Evolutionary conservation across 2,797 vertebrate genomes (phyloP).

Genomic region (Lithobates pipiens): DNA sequence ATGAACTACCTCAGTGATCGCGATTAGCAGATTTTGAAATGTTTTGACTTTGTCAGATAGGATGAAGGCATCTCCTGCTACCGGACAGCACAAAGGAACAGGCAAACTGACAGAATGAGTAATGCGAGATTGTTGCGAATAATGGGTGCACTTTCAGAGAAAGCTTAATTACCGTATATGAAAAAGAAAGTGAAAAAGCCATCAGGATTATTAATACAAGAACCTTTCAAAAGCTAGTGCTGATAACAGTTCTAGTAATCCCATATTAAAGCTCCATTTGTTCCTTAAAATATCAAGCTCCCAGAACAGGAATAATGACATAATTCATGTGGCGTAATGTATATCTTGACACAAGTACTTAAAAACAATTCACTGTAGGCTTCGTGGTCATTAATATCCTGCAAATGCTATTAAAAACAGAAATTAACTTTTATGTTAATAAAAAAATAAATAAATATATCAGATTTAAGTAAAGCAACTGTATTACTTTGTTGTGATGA

Average conservation of each 20-base stretch:
- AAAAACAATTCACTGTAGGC: slow-evolving; percentile 14
- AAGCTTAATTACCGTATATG: slow-evolving; percentile 67
- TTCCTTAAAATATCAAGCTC: slow-evolving; percentile 16
- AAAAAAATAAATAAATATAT: neutral
- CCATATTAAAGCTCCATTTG: neutral
- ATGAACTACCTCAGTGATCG: neutral
- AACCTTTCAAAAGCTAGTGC: slow-evolving; percentile 58
- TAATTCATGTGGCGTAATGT: neutral
- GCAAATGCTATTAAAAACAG: slow-evolving; percentile 9
- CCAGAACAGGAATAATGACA: neutral
- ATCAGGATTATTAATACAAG: slow-evolving; percentile 64
- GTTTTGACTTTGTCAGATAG: slow-evolving; percentile 48
- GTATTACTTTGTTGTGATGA: too few relatives aligned
- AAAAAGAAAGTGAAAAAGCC: slow-evolving; percentile 64
- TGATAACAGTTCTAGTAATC: slow-evolving; percentile 54
- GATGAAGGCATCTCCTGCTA: slow-evolving; percentile 47
- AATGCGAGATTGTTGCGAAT: slow-evolving; percentile 58
- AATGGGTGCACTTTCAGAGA: slow-evolving; percentile 57
- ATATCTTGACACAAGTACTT: slow-evolving; percentile 43
- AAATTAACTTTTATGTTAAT: neutral
- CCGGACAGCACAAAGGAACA: slow-evolving; percentile 55
- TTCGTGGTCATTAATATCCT: neutral
- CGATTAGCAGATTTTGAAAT: slow-evolving; percentile 18
- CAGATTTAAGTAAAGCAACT: neutral
- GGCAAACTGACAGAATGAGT: slow-evolving; percentile 63